Conservation (phyloP, 2,888 invertebrate genomes). For the Crematogaster levior region DNA sequence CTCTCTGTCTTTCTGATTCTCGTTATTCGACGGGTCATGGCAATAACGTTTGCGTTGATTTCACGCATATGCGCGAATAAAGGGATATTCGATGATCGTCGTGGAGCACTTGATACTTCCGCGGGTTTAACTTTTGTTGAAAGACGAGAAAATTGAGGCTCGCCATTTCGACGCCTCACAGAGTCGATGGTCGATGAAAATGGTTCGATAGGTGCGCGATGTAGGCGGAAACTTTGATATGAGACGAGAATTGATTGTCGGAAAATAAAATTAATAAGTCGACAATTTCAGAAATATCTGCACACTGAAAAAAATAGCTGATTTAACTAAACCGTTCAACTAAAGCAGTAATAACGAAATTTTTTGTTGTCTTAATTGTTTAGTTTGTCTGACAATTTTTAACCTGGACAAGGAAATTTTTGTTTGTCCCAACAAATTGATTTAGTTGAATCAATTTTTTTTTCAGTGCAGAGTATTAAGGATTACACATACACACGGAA, state of each 20-base stretch:
- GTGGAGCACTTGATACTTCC: slow-evolving; percentile 4
- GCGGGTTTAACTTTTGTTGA: neutral
- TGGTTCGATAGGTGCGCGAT: neutral
- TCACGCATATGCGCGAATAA: slow-evolving; percentile 13
- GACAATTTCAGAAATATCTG: neutral
- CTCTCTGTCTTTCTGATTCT: neutral
- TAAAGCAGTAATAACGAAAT: too few species aligned
- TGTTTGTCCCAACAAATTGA: too few species aligned
- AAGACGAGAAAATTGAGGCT: slow-evolving; percentile 22
- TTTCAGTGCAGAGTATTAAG: neutral
- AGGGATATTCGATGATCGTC: slow-evolving; percentile 12
- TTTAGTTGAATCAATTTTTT: too few species aligned
- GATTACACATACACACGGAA: neutral
- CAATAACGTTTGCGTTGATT: slow-evolving; percentile 34
- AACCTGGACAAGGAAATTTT: too few species aligned
- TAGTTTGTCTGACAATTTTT: too few species aligned
- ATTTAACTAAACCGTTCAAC: too few species aligned
- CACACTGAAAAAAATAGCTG: too few species aligned
- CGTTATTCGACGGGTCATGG: neutral
- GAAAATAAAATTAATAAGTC: neutral
- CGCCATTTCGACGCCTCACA: neutral
- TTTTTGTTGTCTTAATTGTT: too few species aligned
- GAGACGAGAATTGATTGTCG: neutral
- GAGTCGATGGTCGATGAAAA: neutral
- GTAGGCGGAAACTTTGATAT: neutral